phyloP scores from a whole-genome alignment of 2,888 invertebrate species.

The Andrena haemorrhoa region DNA sequence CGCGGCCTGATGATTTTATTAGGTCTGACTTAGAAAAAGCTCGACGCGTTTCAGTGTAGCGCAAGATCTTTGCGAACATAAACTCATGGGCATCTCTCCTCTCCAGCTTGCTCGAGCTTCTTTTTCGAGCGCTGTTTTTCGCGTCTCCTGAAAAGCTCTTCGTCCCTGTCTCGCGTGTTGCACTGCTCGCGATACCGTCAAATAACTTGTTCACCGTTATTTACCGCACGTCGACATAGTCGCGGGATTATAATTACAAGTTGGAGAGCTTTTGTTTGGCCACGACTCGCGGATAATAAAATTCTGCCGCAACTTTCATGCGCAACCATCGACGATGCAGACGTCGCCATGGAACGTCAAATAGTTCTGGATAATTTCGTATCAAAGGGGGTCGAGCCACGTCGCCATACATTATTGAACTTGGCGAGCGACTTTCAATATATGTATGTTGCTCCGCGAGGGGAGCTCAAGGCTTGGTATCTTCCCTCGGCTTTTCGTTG shows the following conservation, averaged over 20 bases:
- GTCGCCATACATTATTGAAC: too few relatives aligned
- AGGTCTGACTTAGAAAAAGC: not conserved
- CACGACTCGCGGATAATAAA: too few relatives aligned
- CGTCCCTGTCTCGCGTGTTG: not conserved
- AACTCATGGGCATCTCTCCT: not conserved
- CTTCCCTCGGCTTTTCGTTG: too few relatives aligned
- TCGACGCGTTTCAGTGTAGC: not conserved
- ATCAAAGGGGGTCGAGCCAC: too few relatives aligned
- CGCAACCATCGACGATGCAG: too few relatives aligned
- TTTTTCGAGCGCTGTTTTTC: not conserved
- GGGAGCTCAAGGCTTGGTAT: too few relatives aligned
- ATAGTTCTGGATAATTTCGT: too few relatives aligned
- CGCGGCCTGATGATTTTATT: constrained; percentile 26
- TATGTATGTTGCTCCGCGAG: too few relatives aligned
- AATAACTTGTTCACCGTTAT: not conserved
- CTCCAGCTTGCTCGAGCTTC: not conserved
- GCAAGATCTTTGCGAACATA: constrained; percentile 6
- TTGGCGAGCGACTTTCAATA: too few relatives aligned
- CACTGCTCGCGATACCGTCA: not conserved
- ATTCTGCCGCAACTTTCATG: too few relatives aligned
- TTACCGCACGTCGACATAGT: not conserved
- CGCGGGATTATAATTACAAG: not conserved
- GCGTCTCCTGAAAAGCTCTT: not conserved
- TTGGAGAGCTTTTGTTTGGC: not conserved
- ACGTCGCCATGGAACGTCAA: too few relatives aligned